Conservation (phyloP, 1,140 invertebrate genomes). For the Diorhabda sublineata region DNA sequence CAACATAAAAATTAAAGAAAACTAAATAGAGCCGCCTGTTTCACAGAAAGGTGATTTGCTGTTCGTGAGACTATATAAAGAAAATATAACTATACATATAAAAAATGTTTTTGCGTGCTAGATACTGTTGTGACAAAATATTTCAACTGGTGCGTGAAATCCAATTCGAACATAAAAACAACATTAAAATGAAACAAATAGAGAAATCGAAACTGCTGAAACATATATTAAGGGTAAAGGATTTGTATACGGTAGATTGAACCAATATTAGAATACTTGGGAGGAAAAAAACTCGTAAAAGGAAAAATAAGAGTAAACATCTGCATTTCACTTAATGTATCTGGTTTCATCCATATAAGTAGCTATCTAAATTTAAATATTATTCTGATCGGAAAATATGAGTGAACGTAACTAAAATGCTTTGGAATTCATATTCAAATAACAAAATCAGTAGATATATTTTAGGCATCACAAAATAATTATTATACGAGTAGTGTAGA, state of each 20-base stretch:
- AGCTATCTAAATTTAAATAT: too few relatives aligned
- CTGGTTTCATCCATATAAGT: background rate
- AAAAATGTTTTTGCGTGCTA: background rate
- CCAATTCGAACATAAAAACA: background rate
- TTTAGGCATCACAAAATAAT: too few relatives aligned
- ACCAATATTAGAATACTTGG: background rate
- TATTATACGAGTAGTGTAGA: too few relatives aligned
- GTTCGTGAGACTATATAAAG: too few relatives aligned
- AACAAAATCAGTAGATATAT: too few relatives aligned
- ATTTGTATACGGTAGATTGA: background rate
- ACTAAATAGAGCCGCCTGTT: too few relatives aligned
- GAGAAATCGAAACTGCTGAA: background rate
- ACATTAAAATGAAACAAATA: background rate
- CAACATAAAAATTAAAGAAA: too few relatives aligned
- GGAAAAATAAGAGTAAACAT: background rate
- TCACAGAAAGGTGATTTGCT: too few relatives aligned
- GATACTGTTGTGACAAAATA: background rate
- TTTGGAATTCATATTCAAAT: too few relatives aligned
- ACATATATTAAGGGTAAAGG: background rate
- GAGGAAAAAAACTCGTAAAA: background rate
- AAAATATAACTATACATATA: too few relatives aligned
- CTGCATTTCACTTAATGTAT: background rate
- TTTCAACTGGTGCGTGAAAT: background rate
- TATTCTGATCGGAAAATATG: too few relatives aligned
- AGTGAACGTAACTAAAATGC: too few relatives aligned